These are phyloP conservation scores for Portunus trituberculatus DNA, from an alignment of 1,140 invertebrate genomes.

Conservation along the genomic window DNA sequence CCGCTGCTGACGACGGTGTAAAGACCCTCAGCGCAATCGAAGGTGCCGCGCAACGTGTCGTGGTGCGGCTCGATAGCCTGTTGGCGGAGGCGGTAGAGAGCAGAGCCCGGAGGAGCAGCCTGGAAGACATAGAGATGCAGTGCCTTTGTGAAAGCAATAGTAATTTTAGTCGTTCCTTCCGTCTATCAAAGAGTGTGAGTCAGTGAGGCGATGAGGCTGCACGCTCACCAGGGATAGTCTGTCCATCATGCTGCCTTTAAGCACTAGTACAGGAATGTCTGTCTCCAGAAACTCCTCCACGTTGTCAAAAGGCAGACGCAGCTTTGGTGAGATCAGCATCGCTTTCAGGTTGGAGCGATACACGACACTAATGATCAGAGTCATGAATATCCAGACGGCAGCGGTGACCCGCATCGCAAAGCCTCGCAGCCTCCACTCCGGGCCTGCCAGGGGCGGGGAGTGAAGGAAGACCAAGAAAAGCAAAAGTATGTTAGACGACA, in stretches of 20 bases:
- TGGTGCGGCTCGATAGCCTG: not conserved
- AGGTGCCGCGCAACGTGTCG: not conserved
- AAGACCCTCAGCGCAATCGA: not conserved
- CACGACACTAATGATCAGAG: not conserved
- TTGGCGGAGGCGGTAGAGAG: not conserved
- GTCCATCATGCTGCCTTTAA: not conserved
- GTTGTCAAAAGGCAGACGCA: not conserved
- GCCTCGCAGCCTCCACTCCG: not conserved
- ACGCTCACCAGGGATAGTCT: not conserved
- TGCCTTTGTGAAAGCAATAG: too few species aligned
- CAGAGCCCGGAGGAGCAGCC: not conserved
- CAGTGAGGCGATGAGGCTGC: not conserved
- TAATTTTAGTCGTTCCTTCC: too few species aligned
- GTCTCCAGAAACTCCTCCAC: constrained; percentile 49
- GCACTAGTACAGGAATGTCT: not conserved
- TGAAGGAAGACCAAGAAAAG: not conserved
- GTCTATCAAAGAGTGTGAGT: not conserved
- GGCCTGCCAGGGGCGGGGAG: not conserved
- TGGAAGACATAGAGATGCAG: not conserved
- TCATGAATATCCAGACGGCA: constrained; percentile 22
- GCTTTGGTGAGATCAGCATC: constrained; percentile 25
- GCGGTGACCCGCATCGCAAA: not conserved
- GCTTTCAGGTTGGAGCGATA: constrained; percentile 52
- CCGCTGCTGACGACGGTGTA: not conserved
- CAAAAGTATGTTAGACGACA: too few species aligned